Evolutionary conservation across 2,797 vertebrate genomes (phyloP).

Genomic region (Nannoperca australis): DNA sequence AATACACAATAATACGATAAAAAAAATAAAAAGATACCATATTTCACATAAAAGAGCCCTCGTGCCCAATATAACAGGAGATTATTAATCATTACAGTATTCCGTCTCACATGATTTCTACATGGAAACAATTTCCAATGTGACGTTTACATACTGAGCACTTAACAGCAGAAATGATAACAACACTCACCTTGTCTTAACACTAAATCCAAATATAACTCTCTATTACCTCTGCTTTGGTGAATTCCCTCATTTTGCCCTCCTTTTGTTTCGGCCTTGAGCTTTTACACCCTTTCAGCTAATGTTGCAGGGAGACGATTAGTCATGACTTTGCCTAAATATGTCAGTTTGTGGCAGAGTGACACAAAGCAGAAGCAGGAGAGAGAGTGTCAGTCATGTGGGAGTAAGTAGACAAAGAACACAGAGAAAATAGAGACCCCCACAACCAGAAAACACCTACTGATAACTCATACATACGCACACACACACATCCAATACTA

Average conservation of each 20-base stretch:
- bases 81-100: too few relatives aligned
- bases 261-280: slow-evolving; percentile 12
- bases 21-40: too few relatives aligned
- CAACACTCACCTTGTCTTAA: slow-evolving; percentile 56
- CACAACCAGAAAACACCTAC: not conserved
- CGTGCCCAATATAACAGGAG: too few relatives aligned
- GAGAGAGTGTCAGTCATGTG: slow-evolving; percentile 39
- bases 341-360: slow-evolving; percentile 68
- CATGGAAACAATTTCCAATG: slow-evolving; percentile 12
- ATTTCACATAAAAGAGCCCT: too few relatives aligned
- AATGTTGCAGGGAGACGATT: slow-evolving; percentile 58
- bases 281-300: slow-evolving; percentile 56
- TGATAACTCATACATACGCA: slow-evolving; percentile 26
- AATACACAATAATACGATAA: too few relatives aligned
- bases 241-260: slow-evolving; percentile 22
- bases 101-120: not conserved
- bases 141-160: slow-evolving; percentile 33
- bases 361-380: slow-evolving; percentile 70
- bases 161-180: slow-evolving; percentile 51
- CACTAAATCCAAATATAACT: slow-evolving; percentile 55
- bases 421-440: slow-evolving; percentile 39
- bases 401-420: slow-evolving; percentile 36
- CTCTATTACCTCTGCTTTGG: slow-evolving; percentile 33
- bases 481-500: not conserved
- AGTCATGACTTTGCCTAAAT: slow-evolving; percentile 76